A percentile compares a stretch with the other conserved stretches of the same genome.
Conservation (phyloP, 2,113 vertebrate species). For the Coracopsis vasa region DNA sequence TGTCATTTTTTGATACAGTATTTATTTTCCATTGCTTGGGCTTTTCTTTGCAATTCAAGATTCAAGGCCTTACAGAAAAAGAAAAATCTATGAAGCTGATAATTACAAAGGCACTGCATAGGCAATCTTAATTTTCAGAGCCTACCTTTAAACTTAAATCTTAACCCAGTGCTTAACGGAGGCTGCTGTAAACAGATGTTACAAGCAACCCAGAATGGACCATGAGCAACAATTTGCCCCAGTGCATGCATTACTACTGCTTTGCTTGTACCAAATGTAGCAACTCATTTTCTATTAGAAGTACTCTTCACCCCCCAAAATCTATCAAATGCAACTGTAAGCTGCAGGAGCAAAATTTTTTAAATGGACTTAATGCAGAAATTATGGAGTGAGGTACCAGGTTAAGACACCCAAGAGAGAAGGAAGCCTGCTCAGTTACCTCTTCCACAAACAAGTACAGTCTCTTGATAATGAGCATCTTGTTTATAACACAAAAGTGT, state of each 20-base stretch:
- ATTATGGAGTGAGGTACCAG: neutral
- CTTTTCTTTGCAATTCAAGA: neutral
- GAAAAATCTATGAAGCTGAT: neutral
- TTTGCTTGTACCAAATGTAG: neutral
- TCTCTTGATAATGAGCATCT: constrained; percentile 62
- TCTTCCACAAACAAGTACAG: constrained; percentile 70
- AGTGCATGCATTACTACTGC: neutral
- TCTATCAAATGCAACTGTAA: neutral
- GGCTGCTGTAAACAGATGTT: neutral
- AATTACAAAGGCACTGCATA: neutral
- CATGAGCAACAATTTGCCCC: neutral
- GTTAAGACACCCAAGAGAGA: constrained; percentile 62
- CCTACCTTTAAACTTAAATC: neutral
- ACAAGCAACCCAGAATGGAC: neutral
- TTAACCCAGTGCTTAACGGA: neutral
- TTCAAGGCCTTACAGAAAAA: neutral
- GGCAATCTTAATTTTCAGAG: neutral
- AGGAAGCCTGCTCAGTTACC: constrained; percentile 57
- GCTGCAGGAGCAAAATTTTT: neutral
- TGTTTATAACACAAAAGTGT: constrained; percentile 60
- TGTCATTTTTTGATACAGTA: neutral
- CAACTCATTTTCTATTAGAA: neutral
- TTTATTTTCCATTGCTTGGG: neutral
- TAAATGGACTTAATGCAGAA: neutral
- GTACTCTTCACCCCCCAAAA: neutral